Conservation (phyloP, 64 coral and sea anemone species). For the Platygyra sinensis region DNA sequence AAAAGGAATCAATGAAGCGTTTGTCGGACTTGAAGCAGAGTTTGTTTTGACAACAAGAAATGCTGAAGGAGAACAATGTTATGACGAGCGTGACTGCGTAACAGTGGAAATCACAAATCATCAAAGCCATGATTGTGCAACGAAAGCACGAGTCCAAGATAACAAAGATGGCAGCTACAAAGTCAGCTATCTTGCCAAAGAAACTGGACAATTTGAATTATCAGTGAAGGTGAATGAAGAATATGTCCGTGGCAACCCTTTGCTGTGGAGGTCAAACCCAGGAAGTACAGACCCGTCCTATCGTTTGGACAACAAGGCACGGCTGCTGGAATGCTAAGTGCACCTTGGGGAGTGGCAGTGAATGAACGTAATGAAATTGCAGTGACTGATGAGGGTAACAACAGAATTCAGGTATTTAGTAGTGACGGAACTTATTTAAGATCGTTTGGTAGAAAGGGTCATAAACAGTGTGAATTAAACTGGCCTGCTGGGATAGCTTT, state of each 20-base stretch:
- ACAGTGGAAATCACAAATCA: too few relatives aligned
- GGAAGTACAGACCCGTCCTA: background rate
- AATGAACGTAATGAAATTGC: constrained; percentile 34
- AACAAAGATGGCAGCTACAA: background rate
- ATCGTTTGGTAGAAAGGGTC: background rate
- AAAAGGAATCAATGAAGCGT: background rate
- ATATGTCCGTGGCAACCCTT: background rate
- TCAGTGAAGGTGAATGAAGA: background rate
- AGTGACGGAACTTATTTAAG: background rate
- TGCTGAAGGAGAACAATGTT: too few relatives aligned
- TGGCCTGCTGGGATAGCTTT: background rate
- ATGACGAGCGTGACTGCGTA: too few relatives aligned
- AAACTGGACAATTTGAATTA: background rate
- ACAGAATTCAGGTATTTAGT: background rate
- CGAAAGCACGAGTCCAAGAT: background rate
- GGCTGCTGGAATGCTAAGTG: background rate
- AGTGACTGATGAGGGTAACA: background rate
- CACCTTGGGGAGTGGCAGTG: constrained; percentile 7
- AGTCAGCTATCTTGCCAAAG: background rate
- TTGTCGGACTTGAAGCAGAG: constrained; percentile 9
- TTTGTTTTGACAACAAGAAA: background rate
- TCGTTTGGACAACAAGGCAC: background rate
- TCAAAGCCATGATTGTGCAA: too few relatives aligned
- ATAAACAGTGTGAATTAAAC: background rate
- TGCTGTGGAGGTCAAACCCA: background rate